Conservation (phyloP, 2,113 vertebrate species). For the Corythoichthys intestinalis region DNA sequence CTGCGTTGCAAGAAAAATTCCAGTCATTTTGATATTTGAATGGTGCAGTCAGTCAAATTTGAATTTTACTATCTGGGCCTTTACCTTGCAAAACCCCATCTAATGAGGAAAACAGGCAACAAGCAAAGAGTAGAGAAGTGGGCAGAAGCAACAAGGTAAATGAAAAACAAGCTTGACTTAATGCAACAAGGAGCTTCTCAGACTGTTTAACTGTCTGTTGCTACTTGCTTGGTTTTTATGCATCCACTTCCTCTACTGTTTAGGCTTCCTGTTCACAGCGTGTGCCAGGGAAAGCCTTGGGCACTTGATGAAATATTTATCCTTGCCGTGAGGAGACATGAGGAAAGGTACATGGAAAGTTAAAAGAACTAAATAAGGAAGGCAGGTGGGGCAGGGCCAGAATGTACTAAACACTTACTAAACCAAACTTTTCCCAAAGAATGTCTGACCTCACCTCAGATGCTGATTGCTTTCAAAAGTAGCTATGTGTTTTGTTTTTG, state of each 20-base stretch:
- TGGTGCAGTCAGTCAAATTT: no score
- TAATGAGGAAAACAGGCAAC: neutral
- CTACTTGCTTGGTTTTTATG: conserved; percentile 29
- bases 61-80: no score
- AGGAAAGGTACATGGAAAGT: conserved; percentile 61
- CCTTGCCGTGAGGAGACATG: conserved; percentile 63
- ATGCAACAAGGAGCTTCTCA: conserved; percentile 2
- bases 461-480: neutral
- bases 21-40: no score
- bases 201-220: conserved; percentile 40
- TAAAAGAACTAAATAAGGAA: conserved; percentile 60
- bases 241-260: conserved; percentile 47
- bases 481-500: no score
- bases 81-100: no score
- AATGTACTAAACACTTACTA: conserved; percentile 49
- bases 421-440: conserved; percentile 48
- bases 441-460: conserved; percentile 9
- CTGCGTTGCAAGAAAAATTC: no score
- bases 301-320: conserved; percentile 72
- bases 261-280: conserved; percentile 46
- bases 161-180: conserved; percentile 10
- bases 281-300: conserved; percentile 61
- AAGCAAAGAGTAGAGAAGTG: neutral
- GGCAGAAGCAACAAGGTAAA: neutral
- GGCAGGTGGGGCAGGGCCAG: conserved; percentile 34